phyloP scores from a whole-genome alignment of 2,888 invertebrate genomes.

The Dryomyza anilis region DNA sequence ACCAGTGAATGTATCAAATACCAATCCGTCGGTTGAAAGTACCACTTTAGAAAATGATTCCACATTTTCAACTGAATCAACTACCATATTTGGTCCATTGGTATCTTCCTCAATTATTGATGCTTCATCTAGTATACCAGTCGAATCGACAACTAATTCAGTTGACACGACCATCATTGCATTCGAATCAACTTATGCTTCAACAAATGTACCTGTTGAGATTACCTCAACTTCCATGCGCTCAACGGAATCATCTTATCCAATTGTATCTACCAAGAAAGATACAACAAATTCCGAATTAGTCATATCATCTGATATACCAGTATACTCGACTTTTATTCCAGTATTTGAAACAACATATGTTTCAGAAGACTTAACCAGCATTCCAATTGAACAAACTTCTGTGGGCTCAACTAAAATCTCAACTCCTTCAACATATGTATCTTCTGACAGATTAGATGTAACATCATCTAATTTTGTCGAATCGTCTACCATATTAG shows the following conservation, averaged over 20 bases:
- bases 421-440: neutral
- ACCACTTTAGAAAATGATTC: neutral
- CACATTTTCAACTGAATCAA: neutral
- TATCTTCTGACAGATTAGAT: conserved; percentile 12
- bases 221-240: neutral
- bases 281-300: neutral
- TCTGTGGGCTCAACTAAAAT: neutral
- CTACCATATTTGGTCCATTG: too few relatives aligned
- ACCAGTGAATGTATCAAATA: too few relatives aligned
- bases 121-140: neutral
- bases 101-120: too few relatives aligned
- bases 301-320: neutral
- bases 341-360: neutral
- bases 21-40: conserved; percentile 7
- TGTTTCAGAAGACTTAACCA: conserved; percentile 6
- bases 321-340: neutral
- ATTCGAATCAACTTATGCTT: conserved; percentile 20
- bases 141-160: neutral
- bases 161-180: conserved; percentile 19
- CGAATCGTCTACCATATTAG: neutral
- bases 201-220: conserved; percentile 17
- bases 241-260: neutral
- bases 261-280: neutral
- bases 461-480: neutral
- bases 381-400: neutral